Evolutionary conservation across 2,888 invertebrate genomes (phyloP), one percentile per base, ranked within the genome.

Genomic region (Trissonchulus sp.): DNA sequence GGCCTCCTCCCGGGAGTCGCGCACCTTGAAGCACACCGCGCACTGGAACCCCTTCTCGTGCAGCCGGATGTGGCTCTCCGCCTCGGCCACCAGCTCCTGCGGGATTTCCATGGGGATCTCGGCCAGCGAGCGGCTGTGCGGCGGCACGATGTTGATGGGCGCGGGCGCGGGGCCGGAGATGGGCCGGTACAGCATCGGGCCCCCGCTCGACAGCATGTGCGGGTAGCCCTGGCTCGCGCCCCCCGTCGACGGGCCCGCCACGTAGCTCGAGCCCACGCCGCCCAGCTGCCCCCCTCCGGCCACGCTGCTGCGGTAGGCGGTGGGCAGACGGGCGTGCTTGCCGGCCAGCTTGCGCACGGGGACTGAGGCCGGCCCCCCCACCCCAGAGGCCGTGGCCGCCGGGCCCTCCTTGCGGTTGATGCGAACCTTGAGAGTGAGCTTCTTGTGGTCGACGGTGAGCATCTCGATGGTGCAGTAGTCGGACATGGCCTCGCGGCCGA

Each of bases 61-160:
- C 3, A 69, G 71, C 15, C 71, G 71, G 8, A 69, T 69, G n/a
- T 69, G 71, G 15, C 36, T 69, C n/a, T 69, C 71, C 28, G 71
- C 71, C 37, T 69, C 71, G 71, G 71, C 71, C 28, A 69, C 71
- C 37, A 69, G 37, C 34, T 69, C 71, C 37, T 69, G 71, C n/a
- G 71, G 71, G 34, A 69, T 69, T 69, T 69, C 71, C 71, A 69
- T 69, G 23, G 71, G 71, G n/a, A 69, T 69, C 34, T 69, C 71
- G 2, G 71, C 71, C 28, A 69, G 71, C 15, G 71, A 69, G 15
- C 71, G 71, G 15, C 71, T 2, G 36, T 69, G 71, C 37, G 34
- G 71, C 36, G 71, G 71, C 34, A 69, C 71, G 71, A 69, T 69
- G 34, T 69, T 69, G 28, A 69, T 69, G n/a, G 71, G n/a, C 28